phyloP scores from a whole-genome alignment of 2,113 vertebrate species.

The Arvicanthis niloticus region DNA sequence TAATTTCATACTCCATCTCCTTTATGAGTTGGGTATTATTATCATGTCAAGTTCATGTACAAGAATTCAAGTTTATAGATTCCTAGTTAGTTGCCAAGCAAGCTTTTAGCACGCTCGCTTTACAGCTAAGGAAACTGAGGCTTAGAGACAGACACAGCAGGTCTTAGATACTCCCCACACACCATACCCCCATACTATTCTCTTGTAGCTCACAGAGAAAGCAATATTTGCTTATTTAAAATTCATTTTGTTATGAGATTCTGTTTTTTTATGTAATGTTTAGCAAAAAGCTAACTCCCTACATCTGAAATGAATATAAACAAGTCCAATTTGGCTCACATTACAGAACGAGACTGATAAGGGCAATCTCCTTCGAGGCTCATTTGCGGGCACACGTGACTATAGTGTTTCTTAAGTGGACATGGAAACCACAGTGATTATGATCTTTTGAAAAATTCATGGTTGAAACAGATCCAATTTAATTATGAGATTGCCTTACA shows the following conservation, averaged over 20 bases:
- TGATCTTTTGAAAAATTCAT: slow-evolving; percentile 79
- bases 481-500: slow-evolving; percentile 80
- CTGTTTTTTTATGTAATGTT: slow-evolving; percentile 69
- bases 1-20: slow-evolving; percentile 16
- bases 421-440: slow-evolving; percentile 66
- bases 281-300: slow-evolving; percentile 62
- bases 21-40: slow-evolving; percentile 12
- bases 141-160: not conserved
- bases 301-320: slow-evolving; percentile 75
- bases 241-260: slow-evolving; percentile 51
- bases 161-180: not conserved
- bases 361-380: slow-evolving; percentile 37
- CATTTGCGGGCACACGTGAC: slow-evolving; percentile 75
- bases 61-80: slow-evolving; percentile 10
- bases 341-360: slow-evolving; percentile 74
- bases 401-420: slow-evolving; percentile 77
- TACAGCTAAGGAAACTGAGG: slow-evolving; percentile 37
- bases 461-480: slow-evolving; percentile 79
- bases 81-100: not conserved
- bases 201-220: slow-evolving; percentile 28
- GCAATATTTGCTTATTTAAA: slow-evolving; percentile 30
- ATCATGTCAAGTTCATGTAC: slow-evolving; percentile 5
- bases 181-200: not conserved
- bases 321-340: slow-evolving; percentile 64
- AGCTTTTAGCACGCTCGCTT: not conserved